These are phyloP conservation scores for Eremobia ochroleuca DNA, from an alignment of 2,888 invertebrate genomes.

Conservation along the genomic window DNA sequence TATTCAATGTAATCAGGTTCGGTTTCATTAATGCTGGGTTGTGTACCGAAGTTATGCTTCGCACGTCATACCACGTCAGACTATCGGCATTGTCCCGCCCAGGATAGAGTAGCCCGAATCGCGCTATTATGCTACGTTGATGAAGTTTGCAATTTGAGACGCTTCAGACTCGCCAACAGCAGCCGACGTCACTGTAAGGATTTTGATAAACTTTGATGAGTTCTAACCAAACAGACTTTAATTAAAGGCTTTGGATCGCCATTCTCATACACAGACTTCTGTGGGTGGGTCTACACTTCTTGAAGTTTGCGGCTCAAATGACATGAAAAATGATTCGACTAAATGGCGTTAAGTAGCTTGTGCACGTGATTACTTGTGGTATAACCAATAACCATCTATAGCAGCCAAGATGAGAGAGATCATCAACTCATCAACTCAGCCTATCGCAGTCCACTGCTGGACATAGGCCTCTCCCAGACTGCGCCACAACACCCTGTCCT, in stretches of 20 bases:
- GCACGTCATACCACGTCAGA: background rate
- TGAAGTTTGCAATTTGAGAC: conserved; percentile 4
- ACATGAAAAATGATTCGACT: background rate
- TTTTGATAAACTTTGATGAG: conserved; percentile 8
- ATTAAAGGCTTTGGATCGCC: background rate
- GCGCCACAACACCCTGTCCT: too few relatives aligned
- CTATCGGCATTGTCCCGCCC: background rate
- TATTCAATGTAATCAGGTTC: background rate
- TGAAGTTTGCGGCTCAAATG: background rate
- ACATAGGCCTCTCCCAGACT: too few relatives aligned
- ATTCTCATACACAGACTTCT: background rate
- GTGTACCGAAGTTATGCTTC: background rate
- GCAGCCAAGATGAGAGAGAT: background rate
- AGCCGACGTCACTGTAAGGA: background rate
- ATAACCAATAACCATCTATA: background rate
- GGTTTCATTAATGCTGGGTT: background rate
- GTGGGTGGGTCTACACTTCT: background rate
- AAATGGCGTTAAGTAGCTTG: background rate
- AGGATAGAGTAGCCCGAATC: too few relatives aligned
- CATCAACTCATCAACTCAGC: too few relatives aligned
- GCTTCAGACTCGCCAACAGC: background rate
- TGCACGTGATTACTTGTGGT: background rate
- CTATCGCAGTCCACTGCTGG: too few relatives aligned
- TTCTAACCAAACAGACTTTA: background rate
- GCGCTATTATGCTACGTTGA: background rate